Percentiles rank a stretch among this genome's conserved stretches.
Evolutionary conservation across 2,888 invertebrate genomes (phyloP).

Genomic region (Tipula confusa): DNA sequence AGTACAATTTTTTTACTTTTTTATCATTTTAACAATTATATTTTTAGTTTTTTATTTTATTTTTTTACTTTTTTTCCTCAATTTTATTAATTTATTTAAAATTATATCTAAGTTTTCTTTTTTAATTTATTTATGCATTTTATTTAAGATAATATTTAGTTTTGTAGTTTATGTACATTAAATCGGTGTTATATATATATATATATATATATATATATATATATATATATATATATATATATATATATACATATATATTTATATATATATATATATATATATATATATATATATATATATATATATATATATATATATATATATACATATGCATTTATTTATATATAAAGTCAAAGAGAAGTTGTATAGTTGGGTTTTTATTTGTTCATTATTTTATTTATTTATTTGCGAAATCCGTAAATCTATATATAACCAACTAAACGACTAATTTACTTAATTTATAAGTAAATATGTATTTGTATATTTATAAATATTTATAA

Average conservation of each 20-base stretch:
- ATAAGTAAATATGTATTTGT: neutral
- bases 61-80: neutral
- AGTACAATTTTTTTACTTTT: neutral
- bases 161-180: neutral
- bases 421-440: neutral
- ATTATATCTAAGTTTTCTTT: constrained; percentile 1
- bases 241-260: too few relatives aligned
- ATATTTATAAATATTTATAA: neutral
- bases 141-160: neutral
- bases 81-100: constrained; percentile 26
- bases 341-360: neutral
- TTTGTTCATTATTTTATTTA: neutral
- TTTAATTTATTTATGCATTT: neutral
- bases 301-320: too few relatives aligned
- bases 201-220: too few relatives aligned
- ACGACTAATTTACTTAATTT: neutral
- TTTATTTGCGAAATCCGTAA: neutral
- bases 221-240: too few relatives aligned
- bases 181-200: too few relatives aligned
- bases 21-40: constrained; percentile 27
- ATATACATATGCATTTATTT: too few relatives aligned
- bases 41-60: neutral
- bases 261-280: too few relatives aligned
- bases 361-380: neutral
- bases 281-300: too few relatives aligned